Conservation (phyloP, 2,113 vertebrate species). For the Dipodomys ordii region DNA sequence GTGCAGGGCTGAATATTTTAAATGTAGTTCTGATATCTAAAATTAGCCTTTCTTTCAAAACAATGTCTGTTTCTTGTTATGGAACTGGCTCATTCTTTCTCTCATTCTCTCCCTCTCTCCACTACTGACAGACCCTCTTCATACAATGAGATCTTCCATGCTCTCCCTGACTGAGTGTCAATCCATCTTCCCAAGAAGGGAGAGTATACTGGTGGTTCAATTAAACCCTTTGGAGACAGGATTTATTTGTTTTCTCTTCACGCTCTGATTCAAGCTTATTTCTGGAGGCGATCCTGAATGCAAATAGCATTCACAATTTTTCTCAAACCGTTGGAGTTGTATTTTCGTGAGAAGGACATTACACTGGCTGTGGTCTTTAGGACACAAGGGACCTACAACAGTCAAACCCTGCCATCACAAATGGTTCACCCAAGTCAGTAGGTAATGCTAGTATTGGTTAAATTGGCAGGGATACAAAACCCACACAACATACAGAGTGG, state of each 20-base stretch:
- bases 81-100: not conserved
- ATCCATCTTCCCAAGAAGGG: not conserved
- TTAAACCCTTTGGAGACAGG: not conserved
- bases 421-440: not conserved
- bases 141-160: not conserved
- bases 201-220: too few species aligned
- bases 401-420: not conserved
- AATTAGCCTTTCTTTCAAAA: slow-evolving; percentile 55
- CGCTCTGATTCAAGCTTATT: slow-evolving; percentile 29
- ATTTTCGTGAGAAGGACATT: slow-evolving; percentile 37
- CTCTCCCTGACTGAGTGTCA: not conserved
- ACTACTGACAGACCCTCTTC: not conserved
- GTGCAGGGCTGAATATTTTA: slow-evolving; percentile 44
- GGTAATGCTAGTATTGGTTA: not conserved
- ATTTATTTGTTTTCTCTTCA: not conserved
- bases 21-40: slow-evolving; percentile 64
- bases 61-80: not conserved
- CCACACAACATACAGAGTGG: not conserved
- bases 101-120: not conserved
- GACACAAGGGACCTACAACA: not conserved
- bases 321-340: not conserved
- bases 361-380: slow-evolving; percentile 24
- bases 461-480: not conserved
- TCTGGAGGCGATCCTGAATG: slow-evolving; percentile 41
- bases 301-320: not conserved